phyloP scores from a whole-genome alignment of 2,888 invertebrate species.

The Noctua fimbriata region DNA sequence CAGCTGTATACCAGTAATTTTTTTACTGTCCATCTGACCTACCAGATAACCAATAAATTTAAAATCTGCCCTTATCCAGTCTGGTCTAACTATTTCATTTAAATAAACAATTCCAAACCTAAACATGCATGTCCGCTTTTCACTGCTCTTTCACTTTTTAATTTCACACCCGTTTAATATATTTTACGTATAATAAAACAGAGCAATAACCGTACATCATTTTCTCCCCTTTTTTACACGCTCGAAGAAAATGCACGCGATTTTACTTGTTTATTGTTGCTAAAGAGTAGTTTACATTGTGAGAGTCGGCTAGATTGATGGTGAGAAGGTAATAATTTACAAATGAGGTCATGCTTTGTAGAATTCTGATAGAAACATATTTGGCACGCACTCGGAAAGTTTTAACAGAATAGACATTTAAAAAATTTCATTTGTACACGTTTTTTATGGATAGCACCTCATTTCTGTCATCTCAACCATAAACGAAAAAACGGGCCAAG shows the following conservation, averaged over 20 bases:
- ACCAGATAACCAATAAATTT: not conserved
- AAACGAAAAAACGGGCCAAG: too few relatives aligned
- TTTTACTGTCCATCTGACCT: not conserved
- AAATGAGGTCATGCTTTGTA: constrained; percentile 2
- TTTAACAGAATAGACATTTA: not conserved
- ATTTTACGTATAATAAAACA: constrained; percentile 67
- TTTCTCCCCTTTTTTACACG: constrained; percentile 68
- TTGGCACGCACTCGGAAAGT: not conserved
- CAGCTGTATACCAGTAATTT: not conserved
- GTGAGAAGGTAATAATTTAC: constrained; percentile 6
- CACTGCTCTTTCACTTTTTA: constrained; percentile 56
- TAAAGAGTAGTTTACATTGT: constrained; percentile 49
- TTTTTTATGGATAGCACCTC: too few relatives aligned
- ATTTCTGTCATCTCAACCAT: too few relatives aligned
- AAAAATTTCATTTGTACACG: not conserved
- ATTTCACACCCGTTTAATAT: constrained; percentile 61
- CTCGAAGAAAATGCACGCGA: constrained; percentile 68
- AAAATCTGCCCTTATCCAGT: not conserved
- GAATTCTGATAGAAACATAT: constrained; percentile 1
- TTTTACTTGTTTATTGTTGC: constrained; percentile 62
- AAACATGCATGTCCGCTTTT: constrained; percentile 21
- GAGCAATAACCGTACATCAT: constrained; percentile 70
- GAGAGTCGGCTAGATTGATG: constrained; percentile 21
- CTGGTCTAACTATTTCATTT: not conserved
- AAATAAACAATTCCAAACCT: not conserved